Evolutionary conservation across 1,140 invertebrate genomes (phyloP).

Genomic region (Thaumetopoea pityocampa): DNA sequence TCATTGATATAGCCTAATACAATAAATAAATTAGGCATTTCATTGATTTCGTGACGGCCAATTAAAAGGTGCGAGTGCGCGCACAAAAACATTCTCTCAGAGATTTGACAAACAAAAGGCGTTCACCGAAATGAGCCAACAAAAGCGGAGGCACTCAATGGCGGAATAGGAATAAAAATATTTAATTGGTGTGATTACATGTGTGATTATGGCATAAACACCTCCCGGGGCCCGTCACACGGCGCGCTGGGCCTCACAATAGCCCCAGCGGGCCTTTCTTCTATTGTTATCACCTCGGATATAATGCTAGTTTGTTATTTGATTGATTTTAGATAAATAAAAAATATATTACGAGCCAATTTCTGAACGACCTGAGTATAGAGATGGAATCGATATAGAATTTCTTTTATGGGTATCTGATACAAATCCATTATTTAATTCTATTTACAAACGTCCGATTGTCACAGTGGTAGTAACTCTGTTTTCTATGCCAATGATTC

Average conservation of each 20-base stretch:
- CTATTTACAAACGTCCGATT: too few relatives aligned
- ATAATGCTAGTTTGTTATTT: conserved; percentile 14
- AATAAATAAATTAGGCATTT: conserved; percentile 13
- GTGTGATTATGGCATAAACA: conserved; percentile 60
- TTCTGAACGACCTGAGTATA: too few relatives aligned
- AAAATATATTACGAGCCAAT: conserved; percentile 6
- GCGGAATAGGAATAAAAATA: conserved; percentile 67
- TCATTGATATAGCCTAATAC: background rate
- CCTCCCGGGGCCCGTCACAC: conserved; percentile 50
- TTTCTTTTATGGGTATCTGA: too few relatives aligned
- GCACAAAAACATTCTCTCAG: conserved; percentile 8
- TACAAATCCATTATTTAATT: too few relatives aligned
- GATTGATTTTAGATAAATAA: conserved; percentile 13
- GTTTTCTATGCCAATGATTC: too few relatives aligned
- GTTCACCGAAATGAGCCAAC: conserved; percentile 46
- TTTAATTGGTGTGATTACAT: conserved; percentile 69
- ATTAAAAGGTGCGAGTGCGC: background rate
- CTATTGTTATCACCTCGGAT: conserved; percentile 15
- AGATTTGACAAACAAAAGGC: conserved; percentile 40
- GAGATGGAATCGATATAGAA: too few relatives aligned
- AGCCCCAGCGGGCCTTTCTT: conserved; percentile 17
- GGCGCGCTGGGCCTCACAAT: conserved; percentile 23
- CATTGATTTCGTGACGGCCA: conserved; percentile 7
- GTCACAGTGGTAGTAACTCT: too few relatives aligned
- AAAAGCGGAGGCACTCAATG: conserved; percentile 52